Conservation (phyloP, 2,113 vertebrate genomes). For the Motacilla alba region DNA sequence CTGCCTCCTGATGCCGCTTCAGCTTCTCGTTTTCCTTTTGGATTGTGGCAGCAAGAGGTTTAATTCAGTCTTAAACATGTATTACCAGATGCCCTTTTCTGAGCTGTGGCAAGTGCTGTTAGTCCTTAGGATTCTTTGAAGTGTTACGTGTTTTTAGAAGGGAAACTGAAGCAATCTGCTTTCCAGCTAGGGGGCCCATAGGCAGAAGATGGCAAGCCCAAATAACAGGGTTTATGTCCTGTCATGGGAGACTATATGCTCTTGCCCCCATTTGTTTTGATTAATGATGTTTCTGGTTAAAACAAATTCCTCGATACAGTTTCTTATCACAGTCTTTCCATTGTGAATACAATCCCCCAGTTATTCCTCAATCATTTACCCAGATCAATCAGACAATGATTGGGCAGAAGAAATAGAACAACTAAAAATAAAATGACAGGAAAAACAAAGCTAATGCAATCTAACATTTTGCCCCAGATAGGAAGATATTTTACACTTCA, state of each 20-base stretch:
- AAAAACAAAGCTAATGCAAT: not conserved
- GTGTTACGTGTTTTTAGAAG: not conserved
- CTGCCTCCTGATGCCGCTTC: slow-evolving; percentile 38
- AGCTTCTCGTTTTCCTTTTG: not conserved
- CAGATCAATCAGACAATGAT: not conserved
- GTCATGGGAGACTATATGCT: fast-evolving
- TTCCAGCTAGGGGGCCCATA: not conserved
- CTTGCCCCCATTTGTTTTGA: not conserved
- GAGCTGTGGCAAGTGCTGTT: not conserved
- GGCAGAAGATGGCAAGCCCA: not conserved
- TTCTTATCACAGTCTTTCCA: not conserved
- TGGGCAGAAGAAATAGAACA: not conserved
- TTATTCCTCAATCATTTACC: not conserved
- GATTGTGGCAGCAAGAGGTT: not conserved
- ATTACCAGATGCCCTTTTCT: not conserved
- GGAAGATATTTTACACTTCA: not conserved
- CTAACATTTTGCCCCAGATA: not conserved
- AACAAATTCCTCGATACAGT: not conserved
- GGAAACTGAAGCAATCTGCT: not conserved
- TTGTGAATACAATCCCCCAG: not conserved
- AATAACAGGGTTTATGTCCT: not conserved
- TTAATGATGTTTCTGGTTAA: not conserved
- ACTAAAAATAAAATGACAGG: not conserved
- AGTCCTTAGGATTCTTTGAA: not conserved
- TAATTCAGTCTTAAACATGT: not conserved